These are phyloP conservation scores for Sesia bembeciformis DNA, from an alignment of 2,888 invertebrate species.

Conservation along the genomic window DNA sequence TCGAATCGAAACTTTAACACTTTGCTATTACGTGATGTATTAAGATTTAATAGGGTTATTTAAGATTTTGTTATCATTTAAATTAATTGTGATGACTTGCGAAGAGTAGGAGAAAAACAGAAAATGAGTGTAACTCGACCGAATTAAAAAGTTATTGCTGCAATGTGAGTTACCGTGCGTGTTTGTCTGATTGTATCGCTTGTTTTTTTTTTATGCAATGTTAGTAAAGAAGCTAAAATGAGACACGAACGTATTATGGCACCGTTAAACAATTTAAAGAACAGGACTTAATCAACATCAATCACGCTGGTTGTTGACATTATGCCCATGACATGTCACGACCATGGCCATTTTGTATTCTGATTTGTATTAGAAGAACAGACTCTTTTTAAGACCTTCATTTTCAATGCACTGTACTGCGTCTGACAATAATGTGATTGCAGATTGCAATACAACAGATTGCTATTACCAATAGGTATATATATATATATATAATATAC, in stretches of 20 bases:
- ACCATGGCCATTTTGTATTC: too few species aligned
- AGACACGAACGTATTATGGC: background rate
- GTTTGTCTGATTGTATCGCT: background rate
- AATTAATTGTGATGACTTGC: constrained; percentile 14
- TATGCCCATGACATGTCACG: too few species aligned
- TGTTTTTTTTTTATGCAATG: background rate
- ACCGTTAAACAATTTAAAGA: background rate
- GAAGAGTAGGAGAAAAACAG: constrained; percentile 1
- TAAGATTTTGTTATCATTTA: constrained; percentile 4
- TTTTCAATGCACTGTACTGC: too few species aligned
- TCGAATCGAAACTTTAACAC: background rate
- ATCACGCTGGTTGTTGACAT: too few species aligned
- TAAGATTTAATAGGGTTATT: background rate
- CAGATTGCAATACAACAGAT: too few species aligned
- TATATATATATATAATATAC: too few species aligned
- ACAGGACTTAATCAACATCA: too few species aligned
- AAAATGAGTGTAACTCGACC: constrained; percentile 5
- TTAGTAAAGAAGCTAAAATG: background rate
- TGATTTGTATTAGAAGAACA: too few species aligned
- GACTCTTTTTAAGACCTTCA: too few species aligned
- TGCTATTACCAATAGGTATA: too few species aligned
- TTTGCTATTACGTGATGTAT: background rate
- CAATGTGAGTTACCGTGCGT: background rate
- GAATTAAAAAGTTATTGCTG: background rate
- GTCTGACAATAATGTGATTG: too few species aligned